Conservation (phyloP, 2,113 vertebrate species). For the Girardinichthys multiradiatus region DNA sequence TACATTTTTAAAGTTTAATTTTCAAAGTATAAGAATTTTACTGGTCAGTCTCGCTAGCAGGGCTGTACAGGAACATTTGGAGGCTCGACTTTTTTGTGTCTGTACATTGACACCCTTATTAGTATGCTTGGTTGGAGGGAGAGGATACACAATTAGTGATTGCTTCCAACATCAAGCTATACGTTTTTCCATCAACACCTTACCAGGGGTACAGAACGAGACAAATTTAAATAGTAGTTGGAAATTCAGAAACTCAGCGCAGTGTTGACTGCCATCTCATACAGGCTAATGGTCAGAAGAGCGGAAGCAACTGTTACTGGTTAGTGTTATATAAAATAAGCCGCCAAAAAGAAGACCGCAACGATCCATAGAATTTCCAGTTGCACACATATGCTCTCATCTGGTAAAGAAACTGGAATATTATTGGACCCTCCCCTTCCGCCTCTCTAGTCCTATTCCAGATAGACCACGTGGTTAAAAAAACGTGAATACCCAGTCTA, state of each 20-base stretch:
- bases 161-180: background rate
- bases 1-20: too few relatives aligned
- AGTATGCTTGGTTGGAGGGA: too few relatives aligned
- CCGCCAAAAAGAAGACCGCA: background rate
- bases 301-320: background rate
- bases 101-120: too few relatives aligned
- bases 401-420: too few relatives aligned
- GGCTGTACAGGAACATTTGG: background rate
- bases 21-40: background rate
- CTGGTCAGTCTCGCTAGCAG: background rate
- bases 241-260: background rate
- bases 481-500: slow-evolving; percentile 82
- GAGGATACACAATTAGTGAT: too few relatives aligned
- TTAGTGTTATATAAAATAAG: too few relatives aligned
- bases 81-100: too few relatives aligned
- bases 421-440: slow-evolving; percentile 29
- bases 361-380: background rate
- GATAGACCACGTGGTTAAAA: slow-evolving; percentile 87
- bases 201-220: background rate
- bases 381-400: background rate
- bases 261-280: background rate
- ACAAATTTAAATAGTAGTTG: background rate
- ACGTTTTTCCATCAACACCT: background rate
- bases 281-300: background rate
- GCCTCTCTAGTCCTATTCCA: slow-evolving; percentile 74